phyloP scores from a whole-genome alignment of 2,888 invertebrate species.

The Cephonodes hylas region DNA sequence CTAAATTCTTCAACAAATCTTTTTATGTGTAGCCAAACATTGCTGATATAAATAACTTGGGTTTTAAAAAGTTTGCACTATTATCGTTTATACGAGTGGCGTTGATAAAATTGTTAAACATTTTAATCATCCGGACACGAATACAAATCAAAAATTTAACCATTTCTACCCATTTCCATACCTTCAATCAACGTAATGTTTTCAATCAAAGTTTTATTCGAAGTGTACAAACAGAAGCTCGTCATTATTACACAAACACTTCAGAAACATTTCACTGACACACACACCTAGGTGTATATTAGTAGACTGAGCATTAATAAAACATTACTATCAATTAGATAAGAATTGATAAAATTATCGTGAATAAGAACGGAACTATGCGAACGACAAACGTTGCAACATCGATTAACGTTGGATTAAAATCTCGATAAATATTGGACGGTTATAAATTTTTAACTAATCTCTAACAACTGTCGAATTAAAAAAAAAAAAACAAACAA shows the following conservation, averaged over 20 bases:
- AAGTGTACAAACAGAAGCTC: neutral
- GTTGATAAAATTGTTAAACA: too few relatives aligned
- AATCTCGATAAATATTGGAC: too few relatives aligned
- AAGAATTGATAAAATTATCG: neutral
- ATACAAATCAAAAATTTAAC: too few relatives aligned
- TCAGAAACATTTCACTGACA: neutral
- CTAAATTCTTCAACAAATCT: too few relatives aligned
- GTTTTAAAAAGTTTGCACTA: neutral
- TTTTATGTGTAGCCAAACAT: too few relatives aligned
- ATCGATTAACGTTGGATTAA: neutral
- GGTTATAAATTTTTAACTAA: neutral
- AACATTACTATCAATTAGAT: neutral
- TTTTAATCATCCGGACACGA: too few relatives aligned
- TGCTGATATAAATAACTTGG: too few relatives aligned
- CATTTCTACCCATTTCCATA: neutral
- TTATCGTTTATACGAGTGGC: too few relatives aligned
- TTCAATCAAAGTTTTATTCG: neutral
- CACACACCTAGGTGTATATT: neutral
- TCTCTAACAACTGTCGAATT: too few relatives aligned
- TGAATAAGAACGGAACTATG: neutral
- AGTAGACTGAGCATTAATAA: neutral
- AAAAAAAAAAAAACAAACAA: too few relatives aligned
- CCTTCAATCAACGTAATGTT: neutral
- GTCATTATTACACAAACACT: neutral
- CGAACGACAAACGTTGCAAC: too few relatives aligned